Percentiles rank a stretch among this genome's conserved stretches.
phyloP scores from a whole-genome alignment of 2,113 vertebrate species.

The Carlito syrichta region DNA sequence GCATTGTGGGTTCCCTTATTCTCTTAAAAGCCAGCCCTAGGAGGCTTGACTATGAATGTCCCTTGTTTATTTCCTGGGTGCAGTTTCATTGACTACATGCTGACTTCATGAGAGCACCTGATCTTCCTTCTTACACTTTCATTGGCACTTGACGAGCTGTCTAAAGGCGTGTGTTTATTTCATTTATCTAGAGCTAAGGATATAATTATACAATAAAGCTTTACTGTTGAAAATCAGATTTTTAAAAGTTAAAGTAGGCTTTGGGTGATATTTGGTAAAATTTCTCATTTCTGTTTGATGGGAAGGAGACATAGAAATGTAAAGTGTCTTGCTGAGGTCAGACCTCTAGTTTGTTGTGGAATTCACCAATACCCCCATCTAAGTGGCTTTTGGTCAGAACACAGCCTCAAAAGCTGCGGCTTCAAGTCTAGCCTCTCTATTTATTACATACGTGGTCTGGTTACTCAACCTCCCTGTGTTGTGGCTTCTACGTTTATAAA shows the following conservation, averaged over 20 bases:
- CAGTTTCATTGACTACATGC: not conserved
- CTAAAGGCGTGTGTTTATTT: not conserved
- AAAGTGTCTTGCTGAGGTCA: not conserved
- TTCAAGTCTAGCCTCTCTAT: not conserved
- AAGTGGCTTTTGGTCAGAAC: not conserved
- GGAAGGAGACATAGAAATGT: not conserved
- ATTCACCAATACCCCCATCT: not conserved
- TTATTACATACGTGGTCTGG: not conserved
- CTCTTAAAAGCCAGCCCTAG: not conserved
- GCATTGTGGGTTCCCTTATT: not conserved
- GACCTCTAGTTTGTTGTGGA: not conserved
- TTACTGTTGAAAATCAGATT: not conserved
- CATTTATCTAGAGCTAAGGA: not conserved
- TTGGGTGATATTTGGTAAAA: not conserved
- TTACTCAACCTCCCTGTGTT: not conserved
- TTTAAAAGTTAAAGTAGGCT: slow-evolving; percentile 8
- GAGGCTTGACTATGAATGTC: not conserved
- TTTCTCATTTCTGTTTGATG: not conserved
- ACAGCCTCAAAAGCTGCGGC: not conserved
- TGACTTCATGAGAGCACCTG: not conserved
- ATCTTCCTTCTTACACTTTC: not conserved
- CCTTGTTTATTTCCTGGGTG: not conserved
- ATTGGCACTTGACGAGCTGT: not conserved
- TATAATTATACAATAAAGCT: not conserved
- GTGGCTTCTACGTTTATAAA: not conserved